These are phyloP conservation scores for Leptinotarsa rubiginosa DNA, from an alignment of 2,888 invertebrate genomes.

Conservation along the genomic window DNA sequence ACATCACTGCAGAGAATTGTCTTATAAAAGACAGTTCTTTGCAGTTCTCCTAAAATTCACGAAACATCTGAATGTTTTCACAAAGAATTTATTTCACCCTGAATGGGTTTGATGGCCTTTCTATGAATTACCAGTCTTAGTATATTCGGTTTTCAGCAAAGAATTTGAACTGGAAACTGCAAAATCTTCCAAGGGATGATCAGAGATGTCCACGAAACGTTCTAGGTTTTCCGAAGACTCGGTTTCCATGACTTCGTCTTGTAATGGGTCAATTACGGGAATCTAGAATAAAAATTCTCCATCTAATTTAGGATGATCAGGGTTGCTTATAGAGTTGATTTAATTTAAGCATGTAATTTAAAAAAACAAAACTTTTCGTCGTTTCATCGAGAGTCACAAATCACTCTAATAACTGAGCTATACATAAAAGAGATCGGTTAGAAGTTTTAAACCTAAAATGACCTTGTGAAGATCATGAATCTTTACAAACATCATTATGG, in stretches of 20 bases:
- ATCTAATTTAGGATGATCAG: too few relatives aligned
- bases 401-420: too few relatives aligned
- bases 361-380: too few relatives aligned
- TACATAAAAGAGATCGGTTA: too few relatives aligned
- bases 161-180: conserved; percentile 45
- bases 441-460: too few relatives aligned
- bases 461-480: too few relatives aligned
- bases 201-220: conserved; percentile 40
- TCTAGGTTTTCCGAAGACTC: conserved; percentile 42
- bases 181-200: conserved; percentile 50
- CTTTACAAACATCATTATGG: too few relatives aligned
- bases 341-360: neutral
- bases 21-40: neutral
- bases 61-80: conserved; percentile 2
- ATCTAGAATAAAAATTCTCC: conserved; percentile 29
- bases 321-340: neutral
- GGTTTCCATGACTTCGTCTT: conserved; percentile 45
- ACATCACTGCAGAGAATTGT: neutral
- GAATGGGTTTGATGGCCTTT: conserved; percentile 25
- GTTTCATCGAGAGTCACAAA: too few relatives aligned
- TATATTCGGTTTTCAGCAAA: conserved; percentile 54
- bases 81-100: conserved; percentile 22
- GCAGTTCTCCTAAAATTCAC: neutral
- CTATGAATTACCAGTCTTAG: conserved; percentile 57
- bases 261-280: conserved; percentile 38